Evolutionary conservation across 2,113 vertebrate genomes (phyloP).

Genomic region (Arothron firmamentum): DNA sequence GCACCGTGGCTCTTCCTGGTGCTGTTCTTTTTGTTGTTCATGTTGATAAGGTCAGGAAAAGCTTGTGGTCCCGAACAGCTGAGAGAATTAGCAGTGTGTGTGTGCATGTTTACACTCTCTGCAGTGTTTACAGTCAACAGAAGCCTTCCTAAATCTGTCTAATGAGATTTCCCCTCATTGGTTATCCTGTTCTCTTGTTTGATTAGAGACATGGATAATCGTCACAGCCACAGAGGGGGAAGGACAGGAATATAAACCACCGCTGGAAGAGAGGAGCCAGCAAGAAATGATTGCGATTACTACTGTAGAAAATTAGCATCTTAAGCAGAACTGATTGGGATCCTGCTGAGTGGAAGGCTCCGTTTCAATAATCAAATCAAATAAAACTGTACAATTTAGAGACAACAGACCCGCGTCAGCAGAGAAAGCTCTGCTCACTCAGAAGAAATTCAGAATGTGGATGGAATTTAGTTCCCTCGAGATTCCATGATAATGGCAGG

Average conservation of each 20-base stretch:
- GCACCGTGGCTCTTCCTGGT: too few species aligned
- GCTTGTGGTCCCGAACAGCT: slow-evolving; percentile 13
- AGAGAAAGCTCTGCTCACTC: neutral
- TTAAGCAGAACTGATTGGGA: slow-evolving; percentile 58
- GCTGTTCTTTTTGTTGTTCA: neutral
- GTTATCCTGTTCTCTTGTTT: slow-evolving; percentile 36
- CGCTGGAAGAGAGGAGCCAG: slow-evolving; percentile 13
- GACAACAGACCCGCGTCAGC: neutral
- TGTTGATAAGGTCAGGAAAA: neutral
- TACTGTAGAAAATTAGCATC: slow-evolving; percentile 55
- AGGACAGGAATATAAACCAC: slow-evolving; percentile 49
- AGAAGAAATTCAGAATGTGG: too few species aligned
- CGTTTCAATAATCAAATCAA: slow-evolving; percentile 47
- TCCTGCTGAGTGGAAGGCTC: slow-evolving; percentile 47
- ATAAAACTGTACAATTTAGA: slow-evolving; percentile 1
- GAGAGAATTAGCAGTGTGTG: slow-evolving; percentile 32
- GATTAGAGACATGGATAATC: slow-evolving; percentile 62
- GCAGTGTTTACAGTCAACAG: slow-evolving; percentile 64
- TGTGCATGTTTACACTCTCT: slow-evolving; percentile 39
- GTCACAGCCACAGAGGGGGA: slow-evolving; percentile 41
- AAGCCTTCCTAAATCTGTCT: slow-evolving; percentile 54
- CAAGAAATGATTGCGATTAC: slow-evolving; percentile 46
- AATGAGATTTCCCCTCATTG: slow-evolving; percentile 48
- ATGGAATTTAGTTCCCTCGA: too few species aligned
- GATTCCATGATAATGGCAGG: too few species aligned